Evolutionary conservation across 2,797 vertebrate species (phyloP), one percentile per base, ranked within the genome.

Genomic region (Mormyrus hasselquistii): DNA sequence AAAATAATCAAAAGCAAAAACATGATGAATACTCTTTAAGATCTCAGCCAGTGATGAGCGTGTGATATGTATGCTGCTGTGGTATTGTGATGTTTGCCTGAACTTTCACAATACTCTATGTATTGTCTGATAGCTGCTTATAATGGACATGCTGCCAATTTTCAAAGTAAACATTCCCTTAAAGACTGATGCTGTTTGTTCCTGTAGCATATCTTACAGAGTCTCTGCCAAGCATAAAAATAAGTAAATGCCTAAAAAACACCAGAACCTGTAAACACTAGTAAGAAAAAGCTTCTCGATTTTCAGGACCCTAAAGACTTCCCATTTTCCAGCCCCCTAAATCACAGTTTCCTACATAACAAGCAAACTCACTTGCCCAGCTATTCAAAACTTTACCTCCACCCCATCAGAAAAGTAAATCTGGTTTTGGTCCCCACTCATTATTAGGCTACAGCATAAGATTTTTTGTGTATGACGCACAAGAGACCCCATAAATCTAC

Each of bases 361-460:
- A 41, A 34, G 62, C 8, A 69, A 69, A 69, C 7, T 41, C 41
- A 49, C 12, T 47, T 19, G 41, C n/a, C 19, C 16, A 12, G 16
- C 73, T 79, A 16, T 84, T 50, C n/a, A 50, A 50, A 47, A 84
- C n/a, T 49, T 83, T n/a, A 83, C 9, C n/a, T 49, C 16, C n/a
- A 84, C n/a, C 79, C n/a, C 41, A 84, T 84, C 19, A 49, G 19
- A 50, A 84, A 84, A 84, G 79, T 47, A 84, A 84, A n/a, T 47
- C 22, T 29, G 47, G 3, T 44, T 84, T 84, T 50, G 38, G 10
- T 50, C 19, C 38, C 22, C 34, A n/a, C 73, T 44, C 34, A 76
- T 19, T 38, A 79, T 47, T 73, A 73, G 16, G 38, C 73, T 41
- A 47, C 38, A 79, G 12, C 12, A 38, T 4, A n/a, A 79, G 38